A percentile compares a stretch with the other conserved stretches of the same genome.
Conservation (phyloP, 2,113 vertebrate genomes). For the Salvator merianae region DNA sequence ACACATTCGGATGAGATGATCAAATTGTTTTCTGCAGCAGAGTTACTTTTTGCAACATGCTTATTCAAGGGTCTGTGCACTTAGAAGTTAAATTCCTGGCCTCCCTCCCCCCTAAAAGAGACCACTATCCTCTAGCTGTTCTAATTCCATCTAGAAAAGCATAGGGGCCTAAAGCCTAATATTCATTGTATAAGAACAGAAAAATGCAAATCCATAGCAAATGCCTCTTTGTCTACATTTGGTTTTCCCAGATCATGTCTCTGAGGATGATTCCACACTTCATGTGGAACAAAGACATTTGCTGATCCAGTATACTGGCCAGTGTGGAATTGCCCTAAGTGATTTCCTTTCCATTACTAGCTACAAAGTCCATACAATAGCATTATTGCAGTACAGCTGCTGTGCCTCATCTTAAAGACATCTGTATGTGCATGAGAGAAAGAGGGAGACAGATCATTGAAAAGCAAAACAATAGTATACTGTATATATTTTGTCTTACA, state of each 20-base stretch:
- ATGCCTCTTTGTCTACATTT: not conserved
- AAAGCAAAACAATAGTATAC: not conserved
- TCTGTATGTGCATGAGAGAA: not conserved
- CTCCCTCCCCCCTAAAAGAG: not conserved
- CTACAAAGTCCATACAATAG: too few species aligned
- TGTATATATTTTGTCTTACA: constrained; percentile 24
- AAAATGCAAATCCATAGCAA: not conserved
- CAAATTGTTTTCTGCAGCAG: not conserved
- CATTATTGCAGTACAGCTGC: not conserved
- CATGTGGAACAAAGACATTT: too few species aligned
- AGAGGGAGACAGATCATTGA: too few species aligned
- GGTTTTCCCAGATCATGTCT: too few species aligned
- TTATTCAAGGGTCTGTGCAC: not conserved
- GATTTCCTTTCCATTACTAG: too few species aligned
- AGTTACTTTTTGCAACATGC: not conserved
- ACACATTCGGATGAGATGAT: not conserved
- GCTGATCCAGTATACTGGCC: too few species aligned
- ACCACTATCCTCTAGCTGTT: not conserved
- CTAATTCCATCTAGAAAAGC: not conserved
- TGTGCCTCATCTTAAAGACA: not conserved
- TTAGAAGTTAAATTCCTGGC: not conserved
- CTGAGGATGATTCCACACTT: too few species aligned
- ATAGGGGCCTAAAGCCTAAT: not conserved
- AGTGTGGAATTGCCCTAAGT: too few species aligned
- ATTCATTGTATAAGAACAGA: not conserved